Evolutionary conservation across 2,797 vertebrate genomes (phyloP).

Genomic region (Paramormyrops hopkinsi): DNA sequence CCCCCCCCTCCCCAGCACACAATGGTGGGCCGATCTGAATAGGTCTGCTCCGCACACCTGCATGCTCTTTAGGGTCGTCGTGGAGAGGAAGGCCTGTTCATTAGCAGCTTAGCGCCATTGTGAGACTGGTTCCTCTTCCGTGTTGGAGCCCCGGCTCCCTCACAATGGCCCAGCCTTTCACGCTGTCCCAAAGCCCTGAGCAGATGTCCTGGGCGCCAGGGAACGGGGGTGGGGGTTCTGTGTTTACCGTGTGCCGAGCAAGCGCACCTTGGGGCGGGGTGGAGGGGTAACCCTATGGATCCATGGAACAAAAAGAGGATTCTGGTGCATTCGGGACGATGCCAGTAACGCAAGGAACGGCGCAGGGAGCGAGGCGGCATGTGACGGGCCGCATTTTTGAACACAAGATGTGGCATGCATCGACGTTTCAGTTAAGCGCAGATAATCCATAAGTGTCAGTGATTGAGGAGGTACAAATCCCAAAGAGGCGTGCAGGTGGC

Average conservation of each 20-base stretch:
- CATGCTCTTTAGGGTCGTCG: not conserved
- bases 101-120: conserved; percentile 48
- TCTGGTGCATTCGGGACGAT: conserved; percentile 21
- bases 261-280: not conserved
- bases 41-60: not conserved
- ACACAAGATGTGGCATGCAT: conserved; percentile 65
- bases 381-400: conserved; percentile 52
- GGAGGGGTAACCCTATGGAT: not conserved
- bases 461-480: conserved; percentile 74
- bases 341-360: conserved; percentile 39
- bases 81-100: not conserved
- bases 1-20: not conserved
- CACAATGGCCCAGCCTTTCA: conserved; percentile 47
- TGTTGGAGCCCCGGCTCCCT: conserved; percentile 23
- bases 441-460: conserved; percentile 73
- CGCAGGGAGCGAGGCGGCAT: conserved; percentile 33
- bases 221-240: conserved; percentile 33
- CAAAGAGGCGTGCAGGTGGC: conserved; percentile 64
- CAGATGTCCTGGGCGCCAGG: conserved; percentile 29
- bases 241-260: not conserved
- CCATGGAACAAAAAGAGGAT: not conserved
- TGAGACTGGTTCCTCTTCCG: conserved; percentile 31
- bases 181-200: conserved; percentile 31
- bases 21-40: not conserved
- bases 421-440: conserved; percentile 62